Evolutionary conservation across 2,797 vertebrate species (phyloP).

Genomic region (Micropoecilia bifurca): DNA sequence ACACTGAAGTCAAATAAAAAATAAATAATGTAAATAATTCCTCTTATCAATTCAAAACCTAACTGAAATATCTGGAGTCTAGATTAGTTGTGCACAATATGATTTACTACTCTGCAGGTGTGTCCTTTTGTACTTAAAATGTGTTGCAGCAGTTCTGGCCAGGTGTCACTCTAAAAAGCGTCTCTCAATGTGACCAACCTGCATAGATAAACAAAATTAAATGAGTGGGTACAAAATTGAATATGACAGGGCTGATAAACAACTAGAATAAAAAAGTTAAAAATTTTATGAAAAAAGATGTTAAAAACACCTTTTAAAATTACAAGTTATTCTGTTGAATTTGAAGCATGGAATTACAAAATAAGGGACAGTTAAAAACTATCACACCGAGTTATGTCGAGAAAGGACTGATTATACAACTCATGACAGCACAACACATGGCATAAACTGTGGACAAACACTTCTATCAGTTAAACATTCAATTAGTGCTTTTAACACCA

Average conservation of each 20-base stretch:
- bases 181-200: not conserved
- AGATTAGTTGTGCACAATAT: not conserved
- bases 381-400: not conserved
- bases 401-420: not conserved
- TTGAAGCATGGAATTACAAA: not conserved
- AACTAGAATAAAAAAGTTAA: not conserved
- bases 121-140: not conserved
- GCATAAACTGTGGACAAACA: not conserved
- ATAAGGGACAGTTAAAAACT: not conserved
- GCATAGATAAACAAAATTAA: not conserved
- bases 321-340: not conserved
- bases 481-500: too few relatives aligned
- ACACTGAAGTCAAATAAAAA: not conserved
- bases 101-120: not conserved
- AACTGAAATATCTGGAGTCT: not conserved
- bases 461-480: slow-evolving; percentile 2
- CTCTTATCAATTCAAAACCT: not conserved
- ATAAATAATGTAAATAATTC: not conserved
- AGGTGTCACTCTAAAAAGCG: not conserved
- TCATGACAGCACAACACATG: not conserved
- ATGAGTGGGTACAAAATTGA: not conserved
- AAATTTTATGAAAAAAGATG: not conserved
- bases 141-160: not conserved
- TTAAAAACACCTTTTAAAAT: not conserved
- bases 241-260: not conserved